Conservation (phyloP, 1,140 invertebrate genomes). For the Acromyrmex echinatior region DNA sequence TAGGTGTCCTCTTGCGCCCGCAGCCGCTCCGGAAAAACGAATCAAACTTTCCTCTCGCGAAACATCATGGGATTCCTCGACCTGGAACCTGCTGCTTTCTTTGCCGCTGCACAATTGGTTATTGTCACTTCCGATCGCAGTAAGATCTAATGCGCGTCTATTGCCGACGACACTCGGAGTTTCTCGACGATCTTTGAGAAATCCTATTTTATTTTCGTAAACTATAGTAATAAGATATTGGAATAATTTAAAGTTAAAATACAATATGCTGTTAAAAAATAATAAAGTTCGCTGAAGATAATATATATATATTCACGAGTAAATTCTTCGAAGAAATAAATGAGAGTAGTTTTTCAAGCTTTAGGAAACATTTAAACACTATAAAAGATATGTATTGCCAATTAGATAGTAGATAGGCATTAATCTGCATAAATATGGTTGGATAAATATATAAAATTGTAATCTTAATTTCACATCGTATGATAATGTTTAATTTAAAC, state of each 20-base stretch:
- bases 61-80: conserved; percentile 35
- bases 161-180: background rate
- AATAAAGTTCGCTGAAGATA: background rate
- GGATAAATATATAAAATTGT: background rate
- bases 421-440: too few species aligned
- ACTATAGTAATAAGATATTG: background rate
- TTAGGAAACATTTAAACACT: background rate
- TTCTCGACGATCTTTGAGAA: background rate
- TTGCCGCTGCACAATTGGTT: conserved; percentile 42
- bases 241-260: background rate
- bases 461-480: background rate
- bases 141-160: conserved; percentile 34
- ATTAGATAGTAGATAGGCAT: background rate
- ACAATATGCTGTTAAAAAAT: background rate
- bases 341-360: background rate
- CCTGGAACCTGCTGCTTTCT: conserved; percentile 32
- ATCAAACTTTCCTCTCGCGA: conserved; percentile 57
- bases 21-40: conserved; percentile 37
- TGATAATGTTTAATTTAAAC: background rate
- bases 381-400: background rate
- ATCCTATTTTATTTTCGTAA: background rate
- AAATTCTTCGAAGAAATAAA: background rate
- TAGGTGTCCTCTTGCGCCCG: conserved; percentile 14
- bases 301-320: background rate
- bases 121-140: conserved; percentile 39